Base-by-base conservation (phyloP, 2,888 invertebrate species). In the Tridacna crocea region DNA sequence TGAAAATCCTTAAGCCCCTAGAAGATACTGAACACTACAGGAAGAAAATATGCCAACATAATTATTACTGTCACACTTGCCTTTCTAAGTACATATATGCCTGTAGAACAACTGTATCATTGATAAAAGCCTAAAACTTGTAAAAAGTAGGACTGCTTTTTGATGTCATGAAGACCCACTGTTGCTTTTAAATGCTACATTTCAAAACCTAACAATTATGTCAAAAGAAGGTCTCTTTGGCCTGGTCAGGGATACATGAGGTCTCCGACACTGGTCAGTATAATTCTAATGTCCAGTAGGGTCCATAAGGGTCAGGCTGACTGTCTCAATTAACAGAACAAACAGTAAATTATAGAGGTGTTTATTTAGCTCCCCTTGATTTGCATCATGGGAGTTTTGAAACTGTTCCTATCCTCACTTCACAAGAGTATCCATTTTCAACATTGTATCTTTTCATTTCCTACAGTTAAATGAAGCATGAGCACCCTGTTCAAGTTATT, bases 351-450 rank as follows among this genome's bases (percentile, higher is more conserved):
- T 68, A 75, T 76, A 46, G 73, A 58, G 72, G 51, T 84, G 87
- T 87, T 84, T 84, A 77, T 79, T 84, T 68, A 81, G 77, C 75
- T 76, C 78, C 79, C 79, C 72, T 61, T 79, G 65, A 79, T 76
- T 80, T 74, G 80, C 80, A 81, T 83, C 85, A 78, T 82, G 77
- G 80, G 80, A 82, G 61, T 51, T 75, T 80, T 58, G 58, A 68
- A 65, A 75, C 60, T 76, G 51, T 70, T 83, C 72, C 81, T 79
- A 79, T 83, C 85, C 83, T 77, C 81, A 74, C 72, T 81, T 58
- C 80, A 78, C 82, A 87, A 87, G 84, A 84, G 79, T 84, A 84
- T 87, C 87, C 66, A 70, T 73, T 87, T 87, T 87, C 87, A 87
- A 84, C 80, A 80, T 84, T 68, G 82, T 87, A 87, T 82, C 84